Base-by-base conservation (phyloP, 2,888 invertebrate species). In the Thecocarcelia acutangulata region DNA sequence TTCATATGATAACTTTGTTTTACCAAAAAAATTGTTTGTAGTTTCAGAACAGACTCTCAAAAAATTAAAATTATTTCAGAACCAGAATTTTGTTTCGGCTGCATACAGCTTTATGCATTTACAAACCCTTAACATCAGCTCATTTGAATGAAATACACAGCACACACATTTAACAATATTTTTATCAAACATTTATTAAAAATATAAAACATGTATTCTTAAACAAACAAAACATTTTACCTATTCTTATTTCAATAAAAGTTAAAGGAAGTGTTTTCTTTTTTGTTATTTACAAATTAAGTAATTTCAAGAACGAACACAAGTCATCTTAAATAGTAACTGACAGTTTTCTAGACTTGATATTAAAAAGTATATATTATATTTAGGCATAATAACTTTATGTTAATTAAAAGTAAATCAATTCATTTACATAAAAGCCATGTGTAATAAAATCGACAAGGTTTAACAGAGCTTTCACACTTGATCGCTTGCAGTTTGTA, bases 171-270 rank as follows among this genome's bases (percentile, higher is more conserved):
- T 63, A 73, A 64, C 64, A 74, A 64, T 40, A 56, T 69, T 54
- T 76, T 75, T 76, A 72, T 77, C 48, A 82, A 82, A 82, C 82
- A 78, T 78, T 82, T 82, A 82, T 78, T 80, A 78, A 82, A 76
- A 74, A 72, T 70, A 82, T 82, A 78, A 82, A 82, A 82, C 78
- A 78, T 78, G 59, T 70, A 78, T 82, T 82, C 70, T 82, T 78
- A 82, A 74, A 74, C 76, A 69, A 75, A 82, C 78, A 82, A 82
- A 82, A 82, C 78, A 82, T 82, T 82, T 82, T 82, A 82, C 74
- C 82, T 82, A 82, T 70, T 78, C 78, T 82, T 82, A 78, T 37
- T 21, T 46, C 42, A 48, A 66, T 63, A 64, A 64, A 40, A 37
- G 52, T 73, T 74, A 24, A 56, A 46, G 64, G 40, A 58, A 64